Evolutionary conservation across 2,888 invertebrate species (phyloP).

Genomic region (Notodonta ziczac): DNA sequence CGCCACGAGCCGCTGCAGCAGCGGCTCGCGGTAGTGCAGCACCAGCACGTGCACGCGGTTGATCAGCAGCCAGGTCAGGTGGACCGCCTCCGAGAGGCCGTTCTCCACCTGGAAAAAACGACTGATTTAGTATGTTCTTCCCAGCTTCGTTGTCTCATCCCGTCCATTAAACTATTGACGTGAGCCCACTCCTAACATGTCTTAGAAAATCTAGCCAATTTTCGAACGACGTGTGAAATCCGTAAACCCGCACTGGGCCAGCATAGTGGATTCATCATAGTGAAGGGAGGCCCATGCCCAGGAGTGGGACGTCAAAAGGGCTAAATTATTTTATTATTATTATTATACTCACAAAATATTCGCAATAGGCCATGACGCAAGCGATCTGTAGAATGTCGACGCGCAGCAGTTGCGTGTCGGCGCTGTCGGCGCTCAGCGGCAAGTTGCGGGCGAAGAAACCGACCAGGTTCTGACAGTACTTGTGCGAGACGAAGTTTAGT

Average conservation of each 20-base stretch:
- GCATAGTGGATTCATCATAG: too few species aligned
- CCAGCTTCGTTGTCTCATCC: too few species aligned
- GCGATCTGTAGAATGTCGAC: conserved; percentile 87
- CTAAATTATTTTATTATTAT: too few species aligned
- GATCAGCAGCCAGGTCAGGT: conserved; percentile 90
- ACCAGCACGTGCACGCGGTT: conserved; percentile 89
- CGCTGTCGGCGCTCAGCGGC: conserved; percentile 62
- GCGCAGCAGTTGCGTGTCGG: conserved; percentile 75
- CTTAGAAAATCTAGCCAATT: too few species aligned
- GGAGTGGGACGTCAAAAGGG: too few species aligned
- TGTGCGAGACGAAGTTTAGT: conserved; percentile 88
- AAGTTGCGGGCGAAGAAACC: conserved; percentile 69
- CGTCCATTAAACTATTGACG: too few species aligned
- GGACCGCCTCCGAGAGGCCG: conserved; percentile 87
- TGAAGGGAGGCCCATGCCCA: too few species aligned
- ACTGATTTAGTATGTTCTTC: too few species aligned
- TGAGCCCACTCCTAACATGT: too few species aligned
- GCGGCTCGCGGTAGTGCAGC: conserved; percentile 85
- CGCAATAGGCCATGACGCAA: conserved; percentile 89
- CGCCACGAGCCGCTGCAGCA: conserved; percentile 75
- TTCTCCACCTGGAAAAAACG: conserved; percentile 84
- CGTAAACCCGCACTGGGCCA: too few species aligned
- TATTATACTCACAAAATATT: conserved; percentile 87
- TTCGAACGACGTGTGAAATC: too few species aligned
- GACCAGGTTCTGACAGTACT: conserved; percentile 88